These are phyloP conservation scores for Exocentrus adspersus DNA, from an alignment of 2,888 invertebrate genomes.

Conservation along the genomic window DNA sequence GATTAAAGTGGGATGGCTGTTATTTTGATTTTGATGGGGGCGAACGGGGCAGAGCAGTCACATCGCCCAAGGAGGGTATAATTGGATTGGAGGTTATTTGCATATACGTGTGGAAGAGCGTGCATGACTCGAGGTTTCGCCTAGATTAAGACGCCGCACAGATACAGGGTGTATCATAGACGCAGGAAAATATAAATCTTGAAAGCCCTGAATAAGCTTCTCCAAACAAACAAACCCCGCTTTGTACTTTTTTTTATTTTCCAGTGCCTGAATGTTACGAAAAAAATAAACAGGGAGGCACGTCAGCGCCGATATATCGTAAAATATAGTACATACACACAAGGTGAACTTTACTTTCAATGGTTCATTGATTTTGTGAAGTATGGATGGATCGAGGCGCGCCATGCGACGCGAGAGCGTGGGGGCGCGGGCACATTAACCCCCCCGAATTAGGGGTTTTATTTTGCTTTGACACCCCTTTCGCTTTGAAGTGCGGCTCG, in stretches of 20 bases:
- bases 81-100: neutral
- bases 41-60: slow-evolving; percentile 13
- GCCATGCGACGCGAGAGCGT: no score
- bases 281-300: no score
- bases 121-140: neutral
- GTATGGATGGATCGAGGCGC: slow-evolving; percentile 18
- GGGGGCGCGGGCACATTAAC: slow-evolving; percentile 13
- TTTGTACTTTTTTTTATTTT: no score
- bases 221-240: no score
- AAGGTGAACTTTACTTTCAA: slow-evolving; percentile 22
- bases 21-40: slow-evolving; percentile 37
- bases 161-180: neutral
- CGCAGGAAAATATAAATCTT: no score
- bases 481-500: slow-evolving; percentile 22
- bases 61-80: neutral
- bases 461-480: slow-evolving; percentile 27
- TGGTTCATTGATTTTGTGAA: slow-evolving; percentile 24
- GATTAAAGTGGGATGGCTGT: slow-evolving; percentile 36
- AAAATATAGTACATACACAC: slow-evolving; percentile 20
- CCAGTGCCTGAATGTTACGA: no score
- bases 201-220: no score
- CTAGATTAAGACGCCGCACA: neutral
- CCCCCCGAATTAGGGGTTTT: slow-evolving; percentile 23
- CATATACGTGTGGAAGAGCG: neutral
- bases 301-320: no score